These are phyloP conservation scores for Gulo gulo DNA, from an alignment of 2,113 vertebrate species.

Conservation along the genomic window DNA sequence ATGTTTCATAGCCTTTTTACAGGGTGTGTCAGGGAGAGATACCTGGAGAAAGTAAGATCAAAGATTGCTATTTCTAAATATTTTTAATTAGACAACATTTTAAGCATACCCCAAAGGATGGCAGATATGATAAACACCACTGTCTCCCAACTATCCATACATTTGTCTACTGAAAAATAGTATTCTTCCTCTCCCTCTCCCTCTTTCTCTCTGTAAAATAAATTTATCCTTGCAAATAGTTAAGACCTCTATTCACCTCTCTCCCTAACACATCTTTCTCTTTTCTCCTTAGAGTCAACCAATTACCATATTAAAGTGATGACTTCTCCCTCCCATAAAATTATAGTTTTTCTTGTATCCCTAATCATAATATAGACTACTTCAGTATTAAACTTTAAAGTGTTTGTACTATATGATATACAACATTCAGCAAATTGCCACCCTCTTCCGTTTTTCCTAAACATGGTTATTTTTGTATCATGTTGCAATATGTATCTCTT, in stretches of 20 bases:
- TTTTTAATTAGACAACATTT: neutral
- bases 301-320: neutral
- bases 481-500: neutral
- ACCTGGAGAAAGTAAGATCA: neutral
- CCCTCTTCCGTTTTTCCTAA: neutral
- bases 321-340: neutral
- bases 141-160: rapidly evolving
- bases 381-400: neutral
- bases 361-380: neutral
- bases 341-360: neutral
- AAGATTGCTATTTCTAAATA: neutral
- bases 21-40: neutral
- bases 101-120: neutral
- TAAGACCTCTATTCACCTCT: neutral
- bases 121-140: no score
- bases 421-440: neutral
- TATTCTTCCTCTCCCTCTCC: neutral
- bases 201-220: neutral
- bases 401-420: neutral
- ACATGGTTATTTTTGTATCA: neutral
- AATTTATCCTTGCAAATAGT: neutral
- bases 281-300: neutral
- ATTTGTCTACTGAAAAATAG: neutral
- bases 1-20: neutral
- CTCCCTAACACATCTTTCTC: neutral